phyloP scores from a whole-genome alignment of 2,888 invertebrate species.

The Apantesis nais region DNA sequence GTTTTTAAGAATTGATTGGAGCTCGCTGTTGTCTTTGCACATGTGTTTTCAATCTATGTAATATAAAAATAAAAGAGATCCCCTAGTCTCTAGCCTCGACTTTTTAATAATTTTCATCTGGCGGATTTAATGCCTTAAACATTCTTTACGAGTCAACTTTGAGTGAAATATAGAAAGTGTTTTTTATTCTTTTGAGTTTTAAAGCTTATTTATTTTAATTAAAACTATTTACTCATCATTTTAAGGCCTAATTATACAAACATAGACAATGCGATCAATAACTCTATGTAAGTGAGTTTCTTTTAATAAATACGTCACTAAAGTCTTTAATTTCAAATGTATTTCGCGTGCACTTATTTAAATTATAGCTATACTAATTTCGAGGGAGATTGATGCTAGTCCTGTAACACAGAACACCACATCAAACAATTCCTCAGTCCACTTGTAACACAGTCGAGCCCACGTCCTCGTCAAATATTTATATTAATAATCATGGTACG shows the following conservation, averaged over 20 bases:
- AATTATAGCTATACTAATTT: no score
- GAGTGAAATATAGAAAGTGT: not conserved
- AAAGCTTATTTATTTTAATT: no score
- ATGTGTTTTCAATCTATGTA: not conserved
- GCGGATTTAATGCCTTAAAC: not conserved
- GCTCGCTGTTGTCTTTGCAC: not conserved
- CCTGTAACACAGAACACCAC: no score
- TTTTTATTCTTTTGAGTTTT: no score
- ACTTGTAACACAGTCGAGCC: not conserved
- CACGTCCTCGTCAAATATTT: not conserved
- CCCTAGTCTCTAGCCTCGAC: no score
- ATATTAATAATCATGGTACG: conserved; percentile 1
- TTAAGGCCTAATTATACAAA: no score
- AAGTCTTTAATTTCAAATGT: no score
- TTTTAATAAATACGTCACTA: not conserved
- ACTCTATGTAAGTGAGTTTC: not conserved
- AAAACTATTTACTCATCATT: no score
- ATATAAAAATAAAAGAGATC: no score
- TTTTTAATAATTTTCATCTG: not conserved
- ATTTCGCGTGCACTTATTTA: no score
- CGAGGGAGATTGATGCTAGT: no score
- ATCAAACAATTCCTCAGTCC: not conserved
- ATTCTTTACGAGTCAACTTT: not conserved
- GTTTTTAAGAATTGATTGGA: not conserved
- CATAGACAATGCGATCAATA: not conserved